A percentile compares a stretch with the other conserved stretches of the same genome.
Conservation (phyloP, 2,888 invertebrate species). For the Chelonus formosanus region DNA sequence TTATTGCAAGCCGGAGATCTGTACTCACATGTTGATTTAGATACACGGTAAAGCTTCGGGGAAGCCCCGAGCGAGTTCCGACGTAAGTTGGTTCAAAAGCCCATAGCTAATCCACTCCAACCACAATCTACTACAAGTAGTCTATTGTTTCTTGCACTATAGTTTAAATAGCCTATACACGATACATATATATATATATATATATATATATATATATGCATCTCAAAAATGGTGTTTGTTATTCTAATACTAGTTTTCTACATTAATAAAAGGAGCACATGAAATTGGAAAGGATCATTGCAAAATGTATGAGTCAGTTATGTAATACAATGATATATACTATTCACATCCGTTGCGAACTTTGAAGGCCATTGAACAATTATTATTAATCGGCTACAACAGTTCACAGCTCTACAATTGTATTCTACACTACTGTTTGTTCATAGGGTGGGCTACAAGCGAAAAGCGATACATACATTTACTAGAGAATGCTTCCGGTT, state of each 20-base stretch:
- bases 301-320: not conserved
- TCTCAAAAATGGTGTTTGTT: too few species aligned
- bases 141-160: constrained; percentile 1
- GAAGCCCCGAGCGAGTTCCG: constrained; percentile 1
- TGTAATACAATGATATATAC: constrained; percentile 18
- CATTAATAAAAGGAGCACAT: not conserved
- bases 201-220: too few species aligned
- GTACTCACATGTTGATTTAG: constrained; percentile 15
- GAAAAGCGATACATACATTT: constrained; percentile 88
- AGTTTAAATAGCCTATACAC: too few species aligned
- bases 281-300: not conserved
- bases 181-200: too few species aligned
- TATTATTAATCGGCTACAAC: constrained; percentile 31
- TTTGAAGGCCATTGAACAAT: constrained; percentile 31
- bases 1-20: constrained; percentile 14
- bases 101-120: constrained; percentile 13
- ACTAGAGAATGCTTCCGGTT: constrained; percentile 64
- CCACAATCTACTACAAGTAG: not conserved
- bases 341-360: constrained; percentile 27
- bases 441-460: constrained; percentile 59
- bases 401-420: constrained; percentile 23
- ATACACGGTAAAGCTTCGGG: not conserved
- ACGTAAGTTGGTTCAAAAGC: constrained; percentile 12
- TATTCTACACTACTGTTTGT: constrained; percentile 40
- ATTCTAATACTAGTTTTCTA: too few species aligned